Evolutionary conservation across 1,140 invertebrate genomes (phyloP), one percentile per base, ranked within the genome.

Genomic region (Mya arenaria): DNA sequence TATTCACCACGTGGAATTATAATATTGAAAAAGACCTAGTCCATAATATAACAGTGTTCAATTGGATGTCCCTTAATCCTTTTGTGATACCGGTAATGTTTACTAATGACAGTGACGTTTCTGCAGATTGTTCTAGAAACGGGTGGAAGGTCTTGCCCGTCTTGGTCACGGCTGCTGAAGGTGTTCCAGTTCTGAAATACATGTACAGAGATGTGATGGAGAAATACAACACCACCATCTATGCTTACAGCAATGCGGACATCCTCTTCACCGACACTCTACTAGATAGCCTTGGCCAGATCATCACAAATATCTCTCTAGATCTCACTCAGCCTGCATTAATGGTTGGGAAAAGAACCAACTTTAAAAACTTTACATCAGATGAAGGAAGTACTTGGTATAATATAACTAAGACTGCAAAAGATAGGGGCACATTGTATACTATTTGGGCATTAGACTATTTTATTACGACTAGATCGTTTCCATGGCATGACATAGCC

Each of bases 401-500:
- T 2, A 55, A 25, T 0, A 60, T 87, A 25, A 8, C 5, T 19
- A 52, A 34, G 5, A 65, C 78, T 10, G 80, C 80, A 1, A 60
- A 75, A 15, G 25, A 34, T 10, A 37, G 83, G 1, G 86, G 85
- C 5, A 75, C 55, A 48, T 39, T 84, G 0, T 88, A 82, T 55
- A 65, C 65, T 5, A 65, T 56, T 17, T 65, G 83, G 44, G 86
- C 87, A 1, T 77, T 84, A 32, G 87, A 89, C 56, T 87, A 82
- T 77, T 89, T 89, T 44, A 82, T 89, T 6, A 83, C 84, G 17
- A 55, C 74, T 32, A 23, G 41, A 32, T 41, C 41, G 56, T 89
- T 78, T 80, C 85, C 86, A 0, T 89, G 86, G 87, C 23, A 84
- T 23, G 41, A 55, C 1, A 83, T 86, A 30, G 84, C 87, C 28